Percentiles rank a stretch among this genome's conserved stretches.
Conservation (phyloP, 2,888 invertebrate species). For the Cantharis nigra region DNA sequence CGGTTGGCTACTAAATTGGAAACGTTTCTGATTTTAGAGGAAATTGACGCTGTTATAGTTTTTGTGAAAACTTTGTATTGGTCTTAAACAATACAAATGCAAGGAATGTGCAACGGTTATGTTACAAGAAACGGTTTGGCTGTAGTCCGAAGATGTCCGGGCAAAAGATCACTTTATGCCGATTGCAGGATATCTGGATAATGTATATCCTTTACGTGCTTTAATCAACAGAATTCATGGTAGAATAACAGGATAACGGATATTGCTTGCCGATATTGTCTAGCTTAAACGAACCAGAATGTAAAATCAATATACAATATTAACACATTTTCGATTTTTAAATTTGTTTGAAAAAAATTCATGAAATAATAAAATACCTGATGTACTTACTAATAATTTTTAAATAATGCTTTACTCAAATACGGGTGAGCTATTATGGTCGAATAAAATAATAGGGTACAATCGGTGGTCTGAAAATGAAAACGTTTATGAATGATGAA, state of each 20-base stretch:
- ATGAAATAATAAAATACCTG: background rate
- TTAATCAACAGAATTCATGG: slow-evolving; percentile 48
- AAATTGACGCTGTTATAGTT: slow-evolving; percentile 3
- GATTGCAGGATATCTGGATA: slow-evolving; percentile 40
- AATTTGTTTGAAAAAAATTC: background rate
- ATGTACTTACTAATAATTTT: too few species aligned
- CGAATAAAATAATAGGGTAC: background rate
- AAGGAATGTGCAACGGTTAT: slow-evolving; percentile 24
- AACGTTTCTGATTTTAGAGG: slow-evolving; percentile 8
- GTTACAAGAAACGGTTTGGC: slow-evolving; percentile 18
- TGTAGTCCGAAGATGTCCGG: slow-evolving; percentile 19
- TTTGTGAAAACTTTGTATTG: background rate
- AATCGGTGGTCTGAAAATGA: background rate
- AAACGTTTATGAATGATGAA: background rate
- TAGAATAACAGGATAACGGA: slow-evolving; percentile 39
- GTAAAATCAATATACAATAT: slow-evolving; percentile 43
- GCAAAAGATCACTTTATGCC: slow-evolving; percentile 40
- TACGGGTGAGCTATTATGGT: background rate
- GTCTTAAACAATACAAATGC: slow-evolving; percentile 27
- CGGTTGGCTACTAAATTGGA: slow-evolving; percentile 16
- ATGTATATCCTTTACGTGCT: slow-evolving; percentile 51
- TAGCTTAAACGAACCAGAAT: slow-evolving; percentile 38
- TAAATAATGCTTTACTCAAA: background rate
- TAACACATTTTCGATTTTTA: slow-evolving; percentile 7
- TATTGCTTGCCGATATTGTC: slow-evolving; percentile 50